Percentiles rank a stretch among this genome's conserved stretches.
These are phyloP conservation scores for Ibidorhyncha struthersii DNA, from an alignment of 2,113 vertebrate genomes.

Conservation along the genomic window DNA sequence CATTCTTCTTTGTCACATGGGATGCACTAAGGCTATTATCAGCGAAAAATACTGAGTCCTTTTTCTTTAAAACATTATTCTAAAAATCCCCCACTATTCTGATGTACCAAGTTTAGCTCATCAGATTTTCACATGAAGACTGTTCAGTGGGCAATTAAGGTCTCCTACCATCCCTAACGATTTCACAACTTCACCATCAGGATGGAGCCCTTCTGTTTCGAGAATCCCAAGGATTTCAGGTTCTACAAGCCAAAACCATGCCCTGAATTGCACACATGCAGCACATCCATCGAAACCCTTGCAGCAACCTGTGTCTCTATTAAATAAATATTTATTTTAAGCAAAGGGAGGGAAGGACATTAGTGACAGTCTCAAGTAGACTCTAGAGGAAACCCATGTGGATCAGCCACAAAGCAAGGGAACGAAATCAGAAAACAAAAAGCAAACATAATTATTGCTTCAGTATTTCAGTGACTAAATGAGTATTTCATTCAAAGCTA, in stretches of 20 bases:
- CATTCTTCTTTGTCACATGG: neutral
- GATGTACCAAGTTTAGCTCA: neutral
- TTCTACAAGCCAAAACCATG: neutral
- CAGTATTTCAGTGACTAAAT: neutral
- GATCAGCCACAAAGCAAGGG: neutral
- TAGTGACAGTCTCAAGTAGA: neutral
- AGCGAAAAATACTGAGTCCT: neutral
- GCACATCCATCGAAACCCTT: neutral
- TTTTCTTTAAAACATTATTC: neutral
- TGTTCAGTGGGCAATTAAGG: neutral
- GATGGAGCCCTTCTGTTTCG: neutral
- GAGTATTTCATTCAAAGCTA: neutral
- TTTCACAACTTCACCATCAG: neutral
- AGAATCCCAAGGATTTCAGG: neutral
- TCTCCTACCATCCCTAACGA: neutral
- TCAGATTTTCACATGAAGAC: neutral
- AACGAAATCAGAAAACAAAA: slow-evolving; percentile 25
- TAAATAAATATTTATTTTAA: neutral
- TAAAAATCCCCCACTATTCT: neutral
- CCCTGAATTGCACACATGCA: neutral
- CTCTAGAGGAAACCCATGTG: neutral
- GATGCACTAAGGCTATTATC: neutral
- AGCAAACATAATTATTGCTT: neutral
- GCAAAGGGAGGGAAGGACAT: neutral
- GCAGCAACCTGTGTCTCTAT: neutral